Evolutionary conservation across 1,140 invertebrate genomes (phyloP).

Genomic region (Nymphalis io): DNA sequence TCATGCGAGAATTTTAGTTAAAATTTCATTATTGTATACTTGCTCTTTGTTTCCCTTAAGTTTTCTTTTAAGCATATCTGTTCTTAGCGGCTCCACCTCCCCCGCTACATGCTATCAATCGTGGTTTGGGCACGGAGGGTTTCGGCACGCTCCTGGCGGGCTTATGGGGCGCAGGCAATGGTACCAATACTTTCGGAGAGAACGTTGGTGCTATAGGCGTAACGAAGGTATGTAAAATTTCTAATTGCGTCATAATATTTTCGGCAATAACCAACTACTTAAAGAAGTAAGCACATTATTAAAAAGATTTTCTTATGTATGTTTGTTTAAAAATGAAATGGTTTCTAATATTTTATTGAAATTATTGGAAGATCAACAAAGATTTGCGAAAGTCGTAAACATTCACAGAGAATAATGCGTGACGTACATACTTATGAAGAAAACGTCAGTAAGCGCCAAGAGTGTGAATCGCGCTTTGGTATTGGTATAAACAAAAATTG

Average conservation of each 20-base stretch:
- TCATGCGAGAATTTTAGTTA: no score
- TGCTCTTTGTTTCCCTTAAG: not conserved
- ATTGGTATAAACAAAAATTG: not conserved
- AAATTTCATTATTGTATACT: no score
- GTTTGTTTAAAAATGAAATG: not conserved
- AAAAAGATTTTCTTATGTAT: not conserved
- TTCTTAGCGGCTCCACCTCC: constrained; percentile 87
- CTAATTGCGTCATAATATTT: no score
- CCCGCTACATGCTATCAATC: constrained; percentile 92
- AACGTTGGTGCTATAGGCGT: constrained; percentile 95
- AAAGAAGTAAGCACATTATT: not conserved
- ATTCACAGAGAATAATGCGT: no score
- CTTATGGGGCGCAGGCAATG: constrained; percentile 91
- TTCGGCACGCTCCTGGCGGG: constrained; percentile 91
- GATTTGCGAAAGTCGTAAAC: no score
- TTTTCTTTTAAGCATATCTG: not conserved
- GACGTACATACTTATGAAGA: no score
- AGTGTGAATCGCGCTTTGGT: not conserved
- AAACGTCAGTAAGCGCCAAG: no score
- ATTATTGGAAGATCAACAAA: no score
- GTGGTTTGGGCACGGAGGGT: constrained; percentile 92
- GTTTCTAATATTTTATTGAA: not conserved
- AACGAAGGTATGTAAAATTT: constrained; percentile 82
- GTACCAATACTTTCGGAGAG: constrained; percentile 93
- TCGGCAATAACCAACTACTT: no score